Evolutionary conservation across 2,888 invertebrate species (phyloP).

Genomic region (Oxycera nigricornis): DNA sequence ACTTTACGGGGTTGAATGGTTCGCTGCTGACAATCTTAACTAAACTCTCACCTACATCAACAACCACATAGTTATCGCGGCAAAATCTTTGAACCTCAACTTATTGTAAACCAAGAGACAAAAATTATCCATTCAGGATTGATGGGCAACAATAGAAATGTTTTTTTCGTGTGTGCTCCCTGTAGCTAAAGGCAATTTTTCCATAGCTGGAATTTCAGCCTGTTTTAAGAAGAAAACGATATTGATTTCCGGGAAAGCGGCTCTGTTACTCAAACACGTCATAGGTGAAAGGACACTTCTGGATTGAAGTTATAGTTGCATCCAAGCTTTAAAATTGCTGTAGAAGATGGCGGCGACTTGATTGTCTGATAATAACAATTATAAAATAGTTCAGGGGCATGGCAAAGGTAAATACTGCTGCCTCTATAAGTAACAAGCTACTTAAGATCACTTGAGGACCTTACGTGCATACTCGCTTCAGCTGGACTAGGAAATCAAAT

Average conservation of each 20-base stretch:
- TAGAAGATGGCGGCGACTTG: too few relatives aligned
- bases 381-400: too few relatives aligned
- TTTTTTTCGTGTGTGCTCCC: background rate
- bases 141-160: background rate
- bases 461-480: too few relatives aligned
- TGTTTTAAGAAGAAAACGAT: conserved; percentile 11
- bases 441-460: too few relatives aligned
- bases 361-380: too few relatives aligned
- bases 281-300: too few relatives aligned
- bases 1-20: background rate
- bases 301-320: too few relatives aligned
- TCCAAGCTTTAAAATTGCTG: too few relatives aligned
- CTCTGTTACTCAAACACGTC: background rate
- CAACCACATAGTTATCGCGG: background rate
- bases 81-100: background rate
- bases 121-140: background rate
- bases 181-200: background rate
- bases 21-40: background rate
- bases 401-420: too few relatives aligned
- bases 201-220: background rate
- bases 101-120: background rate
- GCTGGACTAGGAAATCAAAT: too few relatives aligned
- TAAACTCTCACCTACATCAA: background rate
- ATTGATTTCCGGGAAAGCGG: conserved; percentile 16
- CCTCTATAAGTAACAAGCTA: too few relatives aligned